Base-by-base conservation (phyloP, 2,113 vertebrate species). In the Crocuta crocuta region DNA sequence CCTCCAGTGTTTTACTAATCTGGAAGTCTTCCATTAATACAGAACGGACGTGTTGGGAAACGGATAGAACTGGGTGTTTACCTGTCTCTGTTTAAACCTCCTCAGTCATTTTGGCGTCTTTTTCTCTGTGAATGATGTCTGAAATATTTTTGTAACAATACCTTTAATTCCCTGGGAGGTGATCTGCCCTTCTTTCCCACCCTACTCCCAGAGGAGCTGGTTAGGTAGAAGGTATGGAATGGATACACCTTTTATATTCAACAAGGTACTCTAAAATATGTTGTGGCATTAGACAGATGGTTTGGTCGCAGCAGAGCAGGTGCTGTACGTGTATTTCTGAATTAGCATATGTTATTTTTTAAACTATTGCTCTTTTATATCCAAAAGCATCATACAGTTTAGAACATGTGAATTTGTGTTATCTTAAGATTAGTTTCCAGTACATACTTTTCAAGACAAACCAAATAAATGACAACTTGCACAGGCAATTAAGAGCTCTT, bases 11-110 rank as follows among this genome's bases (percentile, higher is more conserved):
- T 92, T 97, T 90, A 94, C 97, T 96, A 96, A 97, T 82, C 94
- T 96, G 92, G 84, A 98, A 96, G 85, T 97, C 95, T 98, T 97
- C 97, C 97, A 91, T 98, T 91, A 95, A 95, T 96, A 87, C 63
- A 80, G 79, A 92, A 90, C 74, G 55, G 70, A 94, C 65, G 90
- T 97, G 92, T 81, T 76, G 65, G 80, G 95, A 78, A 76, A 76
- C 91, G 63, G 73, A 23, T 74, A 61, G 89, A 86, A 35, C 65
- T 83, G 74, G 86, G 71, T 97, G 94, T 97, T 96, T 96, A 96
- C 92, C 97, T 95, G 80, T 68, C 70, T 93, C 74, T 82, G 23
- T 86, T 92, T 58, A 92, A 94, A 95, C 23, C 66, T 70, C 65
- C 73, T 84, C 76, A n/a, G 68, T 68, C 50, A 83, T 95, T 93